A percentile compares a stretch with the other conserved stretches of the same genome.
Conservation (phyloP, 2,888 invertebrate species). For the Eupithecia dodoneata region DNA sequence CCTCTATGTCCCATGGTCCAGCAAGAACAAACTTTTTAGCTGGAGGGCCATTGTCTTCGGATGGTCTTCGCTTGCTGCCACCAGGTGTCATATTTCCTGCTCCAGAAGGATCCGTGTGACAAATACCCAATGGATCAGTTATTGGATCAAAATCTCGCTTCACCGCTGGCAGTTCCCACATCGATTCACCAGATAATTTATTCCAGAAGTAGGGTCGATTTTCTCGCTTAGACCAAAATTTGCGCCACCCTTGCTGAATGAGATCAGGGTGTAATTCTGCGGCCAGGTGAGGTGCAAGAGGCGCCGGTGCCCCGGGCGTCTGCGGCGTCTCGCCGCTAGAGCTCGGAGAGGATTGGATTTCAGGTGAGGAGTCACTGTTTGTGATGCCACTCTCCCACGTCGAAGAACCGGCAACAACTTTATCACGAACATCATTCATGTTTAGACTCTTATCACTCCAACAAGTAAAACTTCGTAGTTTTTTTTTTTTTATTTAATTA, state of each 20-base stretch:
- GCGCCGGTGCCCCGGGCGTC: conserved; percentile 85
- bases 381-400: conserved; percentile 74
- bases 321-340: conserved; percentile 80
- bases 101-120: conserved; percentile 78
- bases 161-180: conserved; percentile 97
- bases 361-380: conserved; percentile 76
- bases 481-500: conserved; percentile 17
- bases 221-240: conserved; percentile 98
- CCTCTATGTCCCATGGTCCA: conserved; percentile 98
- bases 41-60: conserved; percentile 91
- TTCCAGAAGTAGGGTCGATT: conserved; percentile 98
- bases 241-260: conserved; percentile 96
- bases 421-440: conserved; percentile 83
- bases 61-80: conserved; percentile 89
- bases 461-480: conserved; percentile 35
- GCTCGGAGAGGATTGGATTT: conserved; percentile 75
- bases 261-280: conserved; percentile 80
- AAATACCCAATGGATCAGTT: conserved; percentile 95
- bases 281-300: conserved; percentile 75
- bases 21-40: conserved; percentile 94
- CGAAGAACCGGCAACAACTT: conserved; percentile 79
- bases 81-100: conserved; percentile 81
- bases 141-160: conserved; percentile 94
- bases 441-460: conserved; percentile 52
- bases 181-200: conserved; percentile 96